Conservation (phyloP, 1,140 invertebrate species). For the Hormaphis cornu region DNA sequence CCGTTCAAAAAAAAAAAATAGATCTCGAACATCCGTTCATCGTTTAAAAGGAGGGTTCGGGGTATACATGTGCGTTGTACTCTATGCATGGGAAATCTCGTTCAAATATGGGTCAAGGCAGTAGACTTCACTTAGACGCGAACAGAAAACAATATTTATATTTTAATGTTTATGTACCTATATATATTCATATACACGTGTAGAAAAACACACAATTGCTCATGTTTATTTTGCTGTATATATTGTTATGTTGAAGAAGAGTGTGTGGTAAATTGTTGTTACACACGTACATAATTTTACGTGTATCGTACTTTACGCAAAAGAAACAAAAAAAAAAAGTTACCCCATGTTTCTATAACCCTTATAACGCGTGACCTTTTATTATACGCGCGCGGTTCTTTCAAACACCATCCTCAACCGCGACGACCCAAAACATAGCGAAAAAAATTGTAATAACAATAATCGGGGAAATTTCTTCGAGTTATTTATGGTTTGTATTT, state of each 20-base stretch:
- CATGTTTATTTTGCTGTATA: no score
- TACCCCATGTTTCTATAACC: neutral
- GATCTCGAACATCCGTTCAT: no score
- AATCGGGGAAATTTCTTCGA: neutral
- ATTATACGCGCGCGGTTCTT: neutral
- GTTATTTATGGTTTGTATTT: slow-evolving; percentile 1
- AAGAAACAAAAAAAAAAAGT: slow-evolving; percentile 17
- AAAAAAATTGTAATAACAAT: slow-evolving; percentile 6
- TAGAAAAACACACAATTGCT: no score
- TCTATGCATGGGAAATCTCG: neutral
- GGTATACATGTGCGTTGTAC: neutral
- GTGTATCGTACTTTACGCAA: neutral
- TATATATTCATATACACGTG: no score
- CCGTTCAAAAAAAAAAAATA: no score
- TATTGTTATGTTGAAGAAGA: neutral
- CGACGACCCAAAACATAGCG: neutral
- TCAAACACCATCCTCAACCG: neutral
- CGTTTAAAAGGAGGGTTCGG: no score
- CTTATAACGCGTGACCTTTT: slow-evolving; percentile 12
- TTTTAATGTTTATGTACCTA: no score
- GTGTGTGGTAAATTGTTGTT: neutral
- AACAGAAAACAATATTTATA: no score
- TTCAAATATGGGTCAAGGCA: neutral
- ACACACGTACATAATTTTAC: neutral
- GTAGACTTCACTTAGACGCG: neutral